Conservation (phyloP, 2,113 vertebrate genomes). For the Ictalurus punctatus region DNA sequence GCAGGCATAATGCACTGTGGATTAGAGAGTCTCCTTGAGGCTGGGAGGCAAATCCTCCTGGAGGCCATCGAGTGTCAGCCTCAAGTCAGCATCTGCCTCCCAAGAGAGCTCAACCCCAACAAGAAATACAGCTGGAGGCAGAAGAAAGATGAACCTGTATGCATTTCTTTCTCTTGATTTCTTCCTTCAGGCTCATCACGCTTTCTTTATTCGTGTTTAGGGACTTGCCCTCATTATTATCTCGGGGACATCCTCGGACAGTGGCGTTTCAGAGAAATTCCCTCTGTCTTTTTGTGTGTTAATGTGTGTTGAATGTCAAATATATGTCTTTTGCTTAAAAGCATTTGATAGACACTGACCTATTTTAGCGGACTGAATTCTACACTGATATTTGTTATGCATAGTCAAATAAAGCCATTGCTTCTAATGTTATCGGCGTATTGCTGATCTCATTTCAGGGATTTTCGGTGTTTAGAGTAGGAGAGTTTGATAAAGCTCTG, state of each 20-base stretch:
- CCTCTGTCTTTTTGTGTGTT: not conserved
- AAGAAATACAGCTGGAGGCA: slow-evolving; percentile 99
- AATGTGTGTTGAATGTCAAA: not conserved
- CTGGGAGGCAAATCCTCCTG: slow-evolving; percentile 88
- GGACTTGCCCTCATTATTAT: not conserved
- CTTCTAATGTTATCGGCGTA: not conserved
- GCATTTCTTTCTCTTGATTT: slow-evolving; percentile 20
- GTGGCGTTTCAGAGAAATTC: slow-evolving; percentile 7
- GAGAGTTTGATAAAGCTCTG: not conserved
- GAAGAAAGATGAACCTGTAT: slow-evolving; percentile 90
- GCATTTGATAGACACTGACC: not conserved
- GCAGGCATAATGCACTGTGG: slow-evolving; percentile 74
- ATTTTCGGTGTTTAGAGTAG: not conserved
- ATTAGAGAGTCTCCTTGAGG: slow-evolving; percentile 86
- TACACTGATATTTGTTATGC: not conserved
- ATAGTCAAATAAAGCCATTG: not conserved
- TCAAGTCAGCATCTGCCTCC: slow-evolving; percentile 79
- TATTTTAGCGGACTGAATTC: not conserved
- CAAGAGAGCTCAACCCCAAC: slow-evolving; percentile 87
- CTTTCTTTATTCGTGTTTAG: slow-evolving; percentile 4
- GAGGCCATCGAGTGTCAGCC: slow-evolving; percentile 85
- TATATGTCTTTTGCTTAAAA: not conserved
- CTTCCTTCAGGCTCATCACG: not conserved
- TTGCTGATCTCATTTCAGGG: not conserved
- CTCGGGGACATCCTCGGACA: not conserved